These are phyloP conservation scores for Conops quadrifasciatus DNA, from an alignment of 2,888 invertebrate species.

Conservation along the genomic window DNA sequence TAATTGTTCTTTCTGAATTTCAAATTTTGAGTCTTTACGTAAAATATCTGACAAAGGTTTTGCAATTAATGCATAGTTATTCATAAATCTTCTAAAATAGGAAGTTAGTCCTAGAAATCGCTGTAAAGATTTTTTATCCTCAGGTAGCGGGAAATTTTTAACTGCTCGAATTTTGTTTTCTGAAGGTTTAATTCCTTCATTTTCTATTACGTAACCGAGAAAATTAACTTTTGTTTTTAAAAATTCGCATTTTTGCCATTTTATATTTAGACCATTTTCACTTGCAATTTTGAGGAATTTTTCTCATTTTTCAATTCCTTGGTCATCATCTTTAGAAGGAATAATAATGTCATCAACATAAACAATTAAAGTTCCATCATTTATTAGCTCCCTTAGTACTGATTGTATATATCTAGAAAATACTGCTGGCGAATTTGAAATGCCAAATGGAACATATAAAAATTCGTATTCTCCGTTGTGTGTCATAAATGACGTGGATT, in stretches of 20 bases:
- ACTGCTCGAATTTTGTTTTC: constrained; percentile 11
- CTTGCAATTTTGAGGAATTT: constrained; percentile 25
- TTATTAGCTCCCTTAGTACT: constrained; percentile 39
- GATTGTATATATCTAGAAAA: constrained; percentile 39
- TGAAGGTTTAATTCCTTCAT: background rate
- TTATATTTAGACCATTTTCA: background rate
- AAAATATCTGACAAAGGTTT: constrained; percentile 14
- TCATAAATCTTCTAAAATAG: constrained; percentile 16
- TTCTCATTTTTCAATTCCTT: constrained; percentile 36
- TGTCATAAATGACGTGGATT: constrained; percentile 22
- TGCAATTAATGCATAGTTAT: background rate
- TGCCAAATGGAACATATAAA: constrained; percentile 40
- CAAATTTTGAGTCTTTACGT: constrained; percentile 10
- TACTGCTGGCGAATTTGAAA: constrained; percentile 40
- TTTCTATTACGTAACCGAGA: background rate
- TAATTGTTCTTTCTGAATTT: constrained; percentile 10
- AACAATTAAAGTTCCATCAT: constrained; percentile 30
- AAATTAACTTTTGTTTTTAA: background rate
- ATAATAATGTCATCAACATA: constrained; percentile 45
- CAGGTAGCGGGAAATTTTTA: constrained; percentile 9
- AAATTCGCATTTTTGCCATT: background rate
- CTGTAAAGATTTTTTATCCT: constrained; percentile 18
- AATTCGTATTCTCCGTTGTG: constrained; percentile 41
- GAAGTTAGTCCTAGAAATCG: constrained; percentile 21
- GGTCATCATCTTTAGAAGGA: constrained; percentile 38